Base-by-base conservation (phyloP, 2,113 vertebrate species). In the Oxyruncus cristatus region DNA sequence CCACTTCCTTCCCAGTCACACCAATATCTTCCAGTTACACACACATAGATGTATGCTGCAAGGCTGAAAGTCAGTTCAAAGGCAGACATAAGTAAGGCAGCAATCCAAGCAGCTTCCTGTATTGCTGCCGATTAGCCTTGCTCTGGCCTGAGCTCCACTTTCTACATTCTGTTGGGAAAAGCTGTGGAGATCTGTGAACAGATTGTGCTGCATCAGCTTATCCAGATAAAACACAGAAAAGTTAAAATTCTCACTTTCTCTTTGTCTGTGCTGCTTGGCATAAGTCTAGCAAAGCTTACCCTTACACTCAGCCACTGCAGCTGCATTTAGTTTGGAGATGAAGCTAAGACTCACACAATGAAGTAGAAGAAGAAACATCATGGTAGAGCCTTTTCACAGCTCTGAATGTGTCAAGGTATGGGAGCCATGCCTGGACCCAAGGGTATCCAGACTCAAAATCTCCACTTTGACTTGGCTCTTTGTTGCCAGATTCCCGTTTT, bases 11-110 rank as follows among this genome's bases (percentile, higher is more conserved):
- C 84, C 67, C 62, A 49, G 52, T 16, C 79, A 81, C 66, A n/a
- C 63, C 50, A 79, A 4, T n/a, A 24, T 33, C 32, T n/a, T 76
- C 39, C n/a, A 47, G 75, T 83, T 71, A 73, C 0, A 46, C n/a
- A 21, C 0, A 0, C 5, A 5, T 2, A 58, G 22, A 22, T 35
- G 1, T 6, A 8, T 3, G 20, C 8, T 50, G 46, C 44, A 68
- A 73, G 63, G 41, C 35, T 86, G 62, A 77, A 66, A 72, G 23
- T 23, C 18, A 3, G 16, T 37, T 52, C 37, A 42, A 67, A 94
- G 68, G 81, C 79, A 80, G 26, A 27, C 26, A 5, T 19, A 42
- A 61, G 62, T 5, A 39, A 61, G 53, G 41, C 77, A 90, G 71
- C 77, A 79, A 11, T 52, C n/a, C 37, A 52, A 37, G 28, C 3